phyloP scores from a whole-genome alignment of 2,797 vertebrate genomes.

The Craterocephalus amniculus region DNA sequence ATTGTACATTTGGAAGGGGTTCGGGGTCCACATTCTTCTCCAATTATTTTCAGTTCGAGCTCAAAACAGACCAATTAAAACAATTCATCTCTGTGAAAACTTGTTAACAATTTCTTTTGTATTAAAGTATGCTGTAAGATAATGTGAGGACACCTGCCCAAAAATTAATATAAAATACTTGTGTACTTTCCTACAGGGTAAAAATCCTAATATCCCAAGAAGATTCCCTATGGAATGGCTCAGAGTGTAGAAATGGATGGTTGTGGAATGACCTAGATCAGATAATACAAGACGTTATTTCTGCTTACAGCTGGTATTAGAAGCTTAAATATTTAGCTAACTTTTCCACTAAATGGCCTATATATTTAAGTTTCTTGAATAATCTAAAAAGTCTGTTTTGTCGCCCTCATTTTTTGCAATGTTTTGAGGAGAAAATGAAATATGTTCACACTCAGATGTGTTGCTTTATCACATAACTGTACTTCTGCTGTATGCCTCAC shows the following conservation, averaged over 20 bases:
- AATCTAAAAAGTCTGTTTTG: no score
- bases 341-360: neutral
- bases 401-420: no score
- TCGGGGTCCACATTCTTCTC: no score
- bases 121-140: neutral
- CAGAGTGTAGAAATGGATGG: neutral
- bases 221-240: neutral
- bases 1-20: no score
- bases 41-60: neutral
- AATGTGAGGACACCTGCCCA: neutral
- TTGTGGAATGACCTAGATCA: neutral
- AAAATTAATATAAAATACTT: neutral
- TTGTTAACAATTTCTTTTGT: neutral
- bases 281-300: neutral
- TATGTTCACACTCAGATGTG: no score
- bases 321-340: neutral
- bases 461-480: neutral
- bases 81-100: neutral
- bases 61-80: neutral
- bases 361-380: neutral
- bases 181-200: neutral
- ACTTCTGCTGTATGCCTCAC: neutral
- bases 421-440: no score
- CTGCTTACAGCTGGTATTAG: neutral
- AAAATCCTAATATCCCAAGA: neutral